These are phyloP conservation scores for Drosophila prosaltans DNA, from an alignment of 1,140 invertebrate genomes.

Conservation along the genomic window DNA sequence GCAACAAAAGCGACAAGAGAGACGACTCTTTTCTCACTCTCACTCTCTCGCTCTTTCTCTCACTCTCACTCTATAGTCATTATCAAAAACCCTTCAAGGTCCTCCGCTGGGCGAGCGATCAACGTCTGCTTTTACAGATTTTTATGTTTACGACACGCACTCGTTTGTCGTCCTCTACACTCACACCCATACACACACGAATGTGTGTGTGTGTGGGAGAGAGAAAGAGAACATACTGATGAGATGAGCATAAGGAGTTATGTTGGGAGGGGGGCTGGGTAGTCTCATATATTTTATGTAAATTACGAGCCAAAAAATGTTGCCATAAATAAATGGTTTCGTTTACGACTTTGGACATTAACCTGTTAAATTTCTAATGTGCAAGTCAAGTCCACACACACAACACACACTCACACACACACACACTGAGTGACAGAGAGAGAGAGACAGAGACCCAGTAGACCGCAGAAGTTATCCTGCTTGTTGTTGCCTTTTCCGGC, in stretches of 20 bases:
- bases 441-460: background rate
- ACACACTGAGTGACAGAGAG: background rate
- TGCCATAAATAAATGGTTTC: conserved; percentile 81
- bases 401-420: background rate
- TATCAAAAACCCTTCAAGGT: conserved; percentile 75
- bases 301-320: conserved; percentile 65
- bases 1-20: background rate
- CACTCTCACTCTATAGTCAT: conserved; percentile 43
- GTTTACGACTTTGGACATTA: conserved; percentile 82
- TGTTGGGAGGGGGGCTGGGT: background rate
- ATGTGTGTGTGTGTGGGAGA: background rate
- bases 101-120: conserved; percentile 30
- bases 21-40: conserved; percentile 5
- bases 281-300: conserved; percentile 65
- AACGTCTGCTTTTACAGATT: conserved; percentile 61
- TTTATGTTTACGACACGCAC: conserved; percentile 67
- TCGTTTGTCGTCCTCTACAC: background rate
- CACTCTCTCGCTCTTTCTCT: no score
- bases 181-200: background rate
- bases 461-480: conserved; percentile 8
- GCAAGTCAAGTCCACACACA: conserved; percentile 59
- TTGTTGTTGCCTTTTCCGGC: conserved; percentile 52
- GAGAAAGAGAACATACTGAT: background rate
- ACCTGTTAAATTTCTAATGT: conserved; percentile 82
- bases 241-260: background rate